These are phyloP conservation scores for Nycticorax nycticorax DNA, from an alignment of 2,113 vertebrate genomes.

Conservation along the genomic window DNA sequence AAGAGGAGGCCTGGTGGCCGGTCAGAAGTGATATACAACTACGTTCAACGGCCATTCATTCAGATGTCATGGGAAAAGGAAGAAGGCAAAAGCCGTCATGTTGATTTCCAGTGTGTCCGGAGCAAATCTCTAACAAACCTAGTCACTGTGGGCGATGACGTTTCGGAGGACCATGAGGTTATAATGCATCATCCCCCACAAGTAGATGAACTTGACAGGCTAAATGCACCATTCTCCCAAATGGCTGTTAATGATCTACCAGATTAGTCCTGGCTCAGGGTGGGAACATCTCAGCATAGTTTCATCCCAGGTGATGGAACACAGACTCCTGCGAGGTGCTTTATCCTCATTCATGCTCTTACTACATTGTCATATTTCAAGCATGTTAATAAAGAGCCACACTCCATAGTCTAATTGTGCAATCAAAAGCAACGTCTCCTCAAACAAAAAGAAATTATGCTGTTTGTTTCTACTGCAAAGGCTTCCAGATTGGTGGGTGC, in stretches of 20 bases:
- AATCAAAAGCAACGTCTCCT: neutral
- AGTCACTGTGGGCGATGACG: slow-evolving; percentile 70
- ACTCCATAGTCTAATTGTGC: slow-evolving; percentile 14
- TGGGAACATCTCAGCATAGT: neutral
- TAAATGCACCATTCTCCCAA: slow-evolving; percentile 76
- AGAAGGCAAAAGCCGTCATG: slow-evolving; percentile 84
- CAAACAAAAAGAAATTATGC: neutral
- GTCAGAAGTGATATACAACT: slow-evolving; percentile 85
- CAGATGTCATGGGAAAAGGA: slow-evolving; percentile 88
- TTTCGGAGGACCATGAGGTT: slow-evolving; percentile 74
- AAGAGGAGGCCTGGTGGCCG: slow-evolving; percentile 80
- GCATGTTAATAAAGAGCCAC: slow-evolving; percentile 60
- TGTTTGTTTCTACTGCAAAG: slow-evolving; percentile 8
- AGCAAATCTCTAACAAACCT: slow-evolving; percentile 84
- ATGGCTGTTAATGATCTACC: slow-evolving; percentile 69
- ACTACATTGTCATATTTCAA: neutral
- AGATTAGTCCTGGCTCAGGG: slow-evolving; percentile 48
- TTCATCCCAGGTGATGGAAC: neutral
- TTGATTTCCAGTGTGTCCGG: slow-evolving; percentile 83
- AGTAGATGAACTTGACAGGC: slow-evolving; percentile 83
- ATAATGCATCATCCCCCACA: slow-evolving; percentile 78
- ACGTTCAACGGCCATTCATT: slow-evolving; percentile 82
- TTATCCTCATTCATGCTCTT: neutral
- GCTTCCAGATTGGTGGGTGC: neutral
- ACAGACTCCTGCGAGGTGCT: slow-evolving; percentile 38